These are phyloP conservation scores for Callipepla californica DNA, from an alignment of 2,113 vertebrate species.

Conservation along the genomic window DNA sequence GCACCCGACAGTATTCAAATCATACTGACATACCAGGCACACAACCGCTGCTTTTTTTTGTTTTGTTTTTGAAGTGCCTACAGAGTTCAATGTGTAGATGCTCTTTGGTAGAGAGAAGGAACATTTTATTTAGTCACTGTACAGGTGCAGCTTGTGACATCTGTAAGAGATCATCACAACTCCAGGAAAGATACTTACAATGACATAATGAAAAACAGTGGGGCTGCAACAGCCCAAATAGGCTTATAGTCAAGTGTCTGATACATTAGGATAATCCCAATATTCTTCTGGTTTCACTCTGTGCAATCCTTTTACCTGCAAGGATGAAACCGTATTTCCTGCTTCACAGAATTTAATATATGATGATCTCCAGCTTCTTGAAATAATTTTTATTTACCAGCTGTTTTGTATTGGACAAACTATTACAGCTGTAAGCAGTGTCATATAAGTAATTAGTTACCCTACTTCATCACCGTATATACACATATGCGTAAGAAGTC, in stretches of 20 bases:
- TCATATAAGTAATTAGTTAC: background rate
- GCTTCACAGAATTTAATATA: background rate
- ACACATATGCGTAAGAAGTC: background rate
- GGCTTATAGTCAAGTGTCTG: background rate
- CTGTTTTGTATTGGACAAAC: background rate
- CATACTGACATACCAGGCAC: background rate
- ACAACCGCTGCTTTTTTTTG: rapidly evolving
- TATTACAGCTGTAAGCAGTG: background rate
- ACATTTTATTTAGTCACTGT: background rate
- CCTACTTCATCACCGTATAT: background rate
- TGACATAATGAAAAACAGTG: background rate
- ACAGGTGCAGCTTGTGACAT: background rate
- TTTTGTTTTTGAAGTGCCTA: background rate
- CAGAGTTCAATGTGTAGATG: background rate
- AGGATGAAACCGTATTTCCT: background rate
- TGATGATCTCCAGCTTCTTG: background rate
- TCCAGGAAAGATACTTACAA: background rate
- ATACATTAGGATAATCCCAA: background rate
- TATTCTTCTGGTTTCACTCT: background rate
- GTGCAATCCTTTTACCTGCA: background rate
- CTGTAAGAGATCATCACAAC: background rate
- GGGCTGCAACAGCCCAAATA: background rate
- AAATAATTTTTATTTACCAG: background rate
- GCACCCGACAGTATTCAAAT: background rate
- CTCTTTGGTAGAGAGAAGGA: background rate